Conservation (phyloP, 2,797 vertebrate species). For the Apodemus agrarius region DNA sequence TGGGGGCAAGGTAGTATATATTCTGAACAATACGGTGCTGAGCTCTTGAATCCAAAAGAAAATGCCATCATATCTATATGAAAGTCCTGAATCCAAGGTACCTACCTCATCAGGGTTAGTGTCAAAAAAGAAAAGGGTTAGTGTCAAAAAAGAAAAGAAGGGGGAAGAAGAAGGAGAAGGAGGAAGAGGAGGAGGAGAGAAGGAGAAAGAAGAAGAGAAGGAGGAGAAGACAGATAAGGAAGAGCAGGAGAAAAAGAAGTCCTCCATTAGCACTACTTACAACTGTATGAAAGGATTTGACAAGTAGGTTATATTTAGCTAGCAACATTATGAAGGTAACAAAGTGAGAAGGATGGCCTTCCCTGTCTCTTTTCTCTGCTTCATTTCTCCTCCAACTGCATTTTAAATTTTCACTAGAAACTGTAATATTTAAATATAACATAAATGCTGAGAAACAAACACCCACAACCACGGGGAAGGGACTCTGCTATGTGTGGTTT, state of each 20-base stretch:
- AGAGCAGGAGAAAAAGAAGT: background rate
- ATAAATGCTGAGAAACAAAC: conserved; percentile 55
- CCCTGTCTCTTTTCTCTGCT: conserved; percentile 59
- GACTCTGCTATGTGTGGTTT: conserved; percentile 5
- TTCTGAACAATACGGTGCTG: conserved; percentile 12
- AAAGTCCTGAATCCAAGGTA: conserved; percentile 59
- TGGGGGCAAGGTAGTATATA: conserved; percentile 19
- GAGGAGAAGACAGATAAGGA: background rate
- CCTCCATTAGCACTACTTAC: conserved; percentile 68
- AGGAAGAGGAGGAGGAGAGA: no score
- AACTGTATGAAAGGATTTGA: conserved; percentile 67
- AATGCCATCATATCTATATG: conserved; percentile 38
- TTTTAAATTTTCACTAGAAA: conserved; percentile 59
- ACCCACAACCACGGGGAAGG: conserved; percentile 31
- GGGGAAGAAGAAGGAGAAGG: background rate
- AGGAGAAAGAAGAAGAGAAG: no score
- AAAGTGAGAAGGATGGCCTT: conserved; percentile 62
- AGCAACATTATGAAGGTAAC: conserved; percentile 61
- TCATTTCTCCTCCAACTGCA: conserved; percentile 59
- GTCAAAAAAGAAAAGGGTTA: conserved; percentile 51
- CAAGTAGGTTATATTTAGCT: conserved; percentile 69
- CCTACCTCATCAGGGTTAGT: conserved; percentile 59
- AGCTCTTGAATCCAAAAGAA: conserved; percentile 33
- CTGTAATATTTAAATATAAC: conserved; percentile 60
- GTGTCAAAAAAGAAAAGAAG: no score